Evolutionary conservation across 2,888 invertebrate species (phyloP).

Genomic region (Lepidochrysops patricia): DNA sequence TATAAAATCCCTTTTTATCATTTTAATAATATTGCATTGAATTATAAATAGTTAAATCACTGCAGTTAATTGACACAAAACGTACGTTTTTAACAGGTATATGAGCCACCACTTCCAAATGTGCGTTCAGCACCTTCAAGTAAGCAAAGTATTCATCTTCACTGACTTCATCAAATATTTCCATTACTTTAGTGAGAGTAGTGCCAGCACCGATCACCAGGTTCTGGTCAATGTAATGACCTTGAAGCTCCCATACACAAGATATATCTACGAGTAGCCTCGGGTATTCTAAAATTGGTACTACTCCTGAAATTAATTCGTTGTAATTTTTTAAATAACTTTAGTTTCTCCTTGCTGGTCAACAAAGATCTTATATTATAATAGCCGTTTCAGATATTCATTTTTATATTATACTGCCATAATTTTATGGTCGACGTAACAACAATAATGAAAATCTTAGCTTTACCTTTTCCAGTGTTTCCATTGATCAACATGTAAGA

Average conservation of each 20-base stretch:
- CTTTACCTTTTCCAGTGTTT: conserved; percentile 29
- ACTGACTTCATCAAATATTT: conserved; percentile 52
- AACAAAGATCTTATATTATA: too few relatives aligned
- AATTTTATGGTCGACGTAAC: too few relatives aligned
- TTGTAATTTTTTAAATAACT: too few relatives aligned
- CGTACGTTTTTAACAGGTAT: conserved; percentile 83
- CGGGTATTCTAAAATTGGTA: conserved; percentile 50
- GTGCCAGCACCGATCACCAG: conserved; percentile 76
- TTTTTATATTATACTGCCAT: too few relatives aligned
- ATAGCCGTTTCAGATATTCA: too few relatives aligned
- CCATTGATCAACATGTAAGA: conserved; percentile 79
- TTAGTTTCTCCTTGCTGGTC: too few relatives aligned
- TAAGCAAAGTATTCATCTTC: conserved; percentile 70
- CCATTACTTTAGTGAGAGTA: conserved; percentile 71
- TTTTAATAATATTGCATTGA: too few relatives aligned
- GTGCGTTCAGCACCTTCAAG: conserved; percentile 73
- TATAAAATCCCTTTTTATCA: too few relatives aligned
- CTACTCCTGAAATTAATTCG: conserved; percentile 59
- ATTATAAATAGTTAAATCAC: not conserved
- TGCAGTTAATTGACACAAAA: conserved; percentile 13
- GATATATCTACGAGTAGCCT: conserved; percentile 78
- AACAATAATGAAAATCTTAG: too few relatives aligned
- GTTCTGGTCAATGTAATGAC: conserved; percentile 47
- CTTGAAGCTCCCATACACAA: conserved; percentile 71
- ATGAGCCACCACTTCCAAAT: conserved; percentile 81